These are phyloP conservation scores for Ariolimax columbianus DNA, from an alignment of 2,888 invertebrate species.

Conservation along the genomic window DNA sequence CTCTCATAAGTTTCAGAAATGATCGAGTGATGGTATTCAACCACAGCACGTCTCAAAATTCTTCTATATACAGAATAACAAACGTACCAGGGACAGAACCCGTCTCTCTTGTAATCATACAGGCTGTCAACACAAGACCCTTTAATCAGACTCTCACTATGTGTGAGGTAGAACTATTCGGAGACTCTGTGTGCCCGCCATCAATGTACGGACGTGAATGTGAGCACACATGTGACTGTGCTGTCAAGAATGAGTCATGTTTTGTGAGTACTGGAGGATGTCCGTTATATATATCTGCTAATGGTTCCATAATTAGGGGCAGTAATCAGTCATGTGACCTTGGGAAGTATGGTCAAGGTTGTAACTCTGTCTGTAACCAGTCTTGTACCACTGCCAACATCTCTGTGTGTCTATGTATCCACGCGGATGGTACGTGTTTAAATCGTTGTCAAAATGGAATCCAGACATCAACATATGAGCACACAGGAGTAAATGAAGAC, in stretches of 20 bases:
- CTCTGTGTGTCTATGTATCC: background rate
- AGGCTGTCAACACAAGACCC: background rate
- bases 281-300: background rate
- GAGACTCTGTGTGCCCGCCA: conserved; percentile 8
- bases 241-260: background rate
- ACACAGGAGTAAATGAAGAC: background rate
- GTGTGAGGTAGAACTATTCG: conserved; percentile 1
- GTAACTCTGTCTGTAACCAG: conserved; percentile 13
- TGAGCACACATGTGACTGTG: conserved; percentile 8
- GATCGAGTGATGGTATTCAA: background rate
- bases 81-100: background rate
- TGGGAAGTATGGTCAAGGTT: background rate
- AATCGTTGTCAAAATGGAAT: background rate
- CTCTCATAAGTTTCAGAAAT: background rate
- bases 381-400: background rate
- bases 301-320: background rate
- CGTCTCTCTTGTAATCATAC: background rate
- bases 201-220: background rate
- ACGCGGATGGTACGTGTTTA: background rate
- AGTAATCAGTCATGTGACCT: background rate
- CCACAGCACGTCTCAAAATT: background rate
- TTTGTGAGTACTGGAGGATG: conserved; percentile 35
- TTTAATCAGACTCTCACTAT: background rate
- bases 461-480: background rate
- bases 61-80: background rate